Base-by-base conservation (phyloP, 2,113 vertebrate genomes). In the Ia io region DNA sequence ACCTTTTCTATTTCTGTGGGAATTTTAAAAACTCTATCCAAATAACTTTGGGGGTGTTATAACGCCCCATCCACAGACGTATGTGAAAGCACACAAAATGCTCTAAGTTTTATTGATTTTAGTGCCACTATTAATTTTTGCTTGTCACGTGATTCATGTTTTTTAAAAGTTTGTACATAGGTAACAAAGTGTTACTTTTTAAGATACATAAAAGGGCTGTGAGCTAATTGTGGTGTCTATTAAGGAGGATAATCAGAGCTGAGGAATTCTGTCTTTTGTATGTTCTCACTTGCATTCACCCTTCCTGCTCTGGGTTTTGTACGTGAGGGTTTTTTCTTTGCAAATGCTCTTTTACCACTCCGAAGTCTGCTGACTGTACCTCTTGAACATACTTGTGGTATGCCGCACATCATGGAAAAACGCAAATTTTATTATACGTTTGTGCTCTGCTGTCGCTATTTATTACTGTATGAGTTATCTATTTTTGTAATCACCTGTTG, bases 201-300 rank as follows among this genome's bases (percentile, higher is more conserved):
- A 97, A 97, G 90, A 97, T 96, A 94, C 63, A 49, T 96, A 96
- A 98, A 98, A 98, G 97, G 97, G 98, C 98, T 98, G 94, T 93
- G 69, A 98, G 88, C 89, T 96, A 95, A 96, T 83, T 42, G 83
- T 96, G 94, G 78, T 95, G 94, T 90, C 88, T 89, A 7, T 44
- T 80, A 53, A 74, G 73, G n/a, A 88, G 51, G 51, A 30, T n/a
- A n/a, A 47, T 40, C 22, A 42, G 94, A 97, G 90, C 86, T 94
- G 91, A 80, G 84, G 95, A 96, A 83, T 94, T 90, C 97, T 92
- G 84, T 92, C 84, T 96, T 95, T 95, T 90, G 69, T 91, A 23
- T 96, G 35, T 90, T 96, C 59, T 97, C 96, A 40, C 40, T 84
- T 65, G n/a, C 73, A 8, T 35, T 53, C 37, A 44, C 76, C 76